Base-by-base conservation (phyloP, 2,797 vertebrate genomes). In the Oophaga sylvatica region DNA sequence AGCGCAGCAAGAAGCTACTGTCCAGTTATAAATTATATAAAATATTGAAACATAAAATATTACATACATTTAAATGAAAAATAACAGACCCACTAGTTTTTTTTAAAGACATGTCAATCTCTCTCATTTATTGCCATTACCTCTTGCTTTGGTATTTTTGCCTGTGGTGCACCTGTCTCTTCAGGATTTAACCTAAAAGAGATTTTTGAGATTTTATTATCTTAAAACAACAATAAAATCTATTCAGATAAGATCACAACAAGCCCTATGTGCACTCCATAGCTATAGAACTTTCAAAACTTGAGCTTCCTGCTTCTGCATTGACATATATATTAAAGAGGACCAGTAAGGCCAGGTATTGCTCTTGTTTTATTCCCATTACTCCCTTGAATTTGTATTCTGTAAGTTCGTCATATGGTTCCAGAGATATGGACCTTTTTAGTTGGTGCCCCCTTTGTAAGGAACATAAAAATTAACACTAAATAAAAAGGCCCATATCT, bases 71-170 rank as follows among this genome's bases (percentile, higher is more conserved):
- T 15, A 1, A 70, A 15, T 41, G 19, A 68, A 71, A 71, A 71
- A 41, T 20, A 71, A 41, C 12, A 13, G 67, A 7, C 6, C 20
- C 16, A 31, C 5, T 20, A 41, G 35, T 71, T 71, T 41, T 75
- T 0, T 48, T 22, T 45, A 22, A 3, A 48, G 35, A 71, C 19
- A 41, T 12, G 68, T 22, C 16, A 73, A 20, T 82, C 0, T 75
- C 92, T 93, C 73, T 90, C 90, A 75, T 91, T 92, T 16, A 81
- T 76, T 88, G 59, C 31, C 31, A 53, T 84, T 87, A 97, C 98
- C 96, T 99, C 97, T 29, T 97, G 96, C 91, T 97, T 97, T 73
- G 95, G 94, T 91, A 96, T 96, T 93, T 99, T 99, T 88, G 94
- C 92, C 22, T 91, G 90, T 2, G 95, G 85, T 9, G 93, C 91